Evolutionary conservation across 1,140 invertebrate genomes (phyloP).

Genomic region (Drosophila truncata): DNA sequence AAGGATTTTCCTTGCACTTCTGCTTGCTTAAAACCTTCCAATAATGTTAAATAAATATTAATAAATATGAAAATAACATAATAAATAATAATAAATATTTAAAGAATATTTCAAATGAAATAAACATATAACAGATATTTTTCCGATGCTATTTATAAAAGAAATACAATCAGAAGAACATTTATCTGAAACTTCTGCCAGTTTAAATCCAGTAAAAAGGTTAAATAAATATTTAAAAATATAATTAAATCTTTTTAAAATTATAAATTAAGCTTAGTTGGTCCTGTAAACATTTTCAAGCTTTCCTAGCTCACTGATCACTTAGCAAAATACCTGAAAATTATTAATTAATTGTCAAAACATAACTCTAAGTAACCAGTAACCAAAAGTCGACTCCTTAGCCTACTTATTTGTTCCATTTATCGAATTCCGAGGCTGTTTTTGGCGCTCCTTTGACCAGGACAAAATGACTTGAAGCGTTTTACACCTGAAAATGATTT

Average conservation of each 20-base stretch:
- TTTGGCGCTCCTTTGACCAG: slow-evolving; percentile 21
- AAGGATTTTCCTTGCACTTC: neutral
- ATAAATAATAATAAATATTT: neutral
- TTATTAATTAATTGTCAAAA: neutral
- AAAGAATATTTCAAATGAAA: neutral
- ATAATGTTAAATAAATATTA: neutral
- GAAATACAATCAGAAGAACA: neutral
- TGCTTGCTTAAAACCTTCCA: neutral
- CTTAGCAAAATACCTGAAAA: neutral
- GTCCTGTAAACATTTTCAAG: neutral
- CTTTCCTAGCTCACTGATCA: neutral
- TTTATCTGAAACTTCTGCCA: neutral
- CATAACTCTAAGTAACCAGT: neutral
- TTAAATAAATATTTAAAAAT: neutral
- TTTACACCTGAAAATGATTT: slow-evolving; percentile 80
- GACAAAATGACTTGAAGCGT: slow-evolving; percentile 66
- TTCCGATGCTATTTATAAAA: neutral
- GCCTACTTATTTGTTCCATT: neutral
- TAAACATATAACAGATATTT: neutral
- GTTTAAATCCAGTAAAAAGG: neutral
- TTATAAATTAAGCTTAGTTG: neutral
- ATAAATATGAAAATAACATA: neutral
- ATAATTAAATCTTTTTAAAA: neutral
- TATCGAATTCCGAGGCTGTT: slow-evolving; percentile 4
- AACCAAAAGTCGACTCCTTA: neutral